Conservation (phyloP, 2,113 vertebrate species). For the Toxotes chatareus region DNA sequence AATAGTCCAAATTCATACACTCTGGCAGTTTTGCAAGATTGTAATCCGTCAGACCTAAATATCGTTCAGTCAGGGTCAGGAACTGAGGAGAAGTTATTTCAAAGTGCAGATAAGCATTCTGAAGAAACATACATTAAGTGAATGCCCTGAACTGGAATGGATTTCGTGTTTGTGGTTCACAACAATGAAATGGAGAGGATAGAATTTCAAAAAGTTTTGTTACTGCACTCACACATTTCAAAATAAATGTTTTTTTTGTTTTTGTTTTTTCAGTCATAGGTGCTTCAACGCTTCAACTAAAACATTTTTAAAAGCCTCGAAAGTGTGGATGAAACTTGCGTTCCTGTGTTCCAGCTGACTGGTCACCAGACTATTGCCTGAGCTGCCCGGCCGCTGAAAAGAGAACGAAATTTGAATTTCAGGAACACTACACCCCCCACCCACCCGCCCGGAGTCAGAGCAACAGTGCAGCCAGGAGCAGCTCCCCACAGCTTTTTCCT, state of each 20-base stretch:
- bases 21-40: background rate
- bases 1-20: background rate
- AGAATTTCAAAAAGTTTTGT: background rate
- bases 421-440: conserved; percentile 13
- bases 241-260: background rate
- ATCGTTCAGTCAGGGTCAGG: background rate
- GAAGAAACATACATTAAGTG: background rate
- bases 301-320: conserved; percentile 20
- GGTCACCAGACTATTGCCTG: conserved; percentile 41
- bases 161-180: background rate
- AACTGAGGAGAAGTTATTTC: conserved; percentile 6
- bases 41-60: background rate
- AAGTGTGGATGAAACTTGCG: conserved; percentile 31
- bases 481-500: conserved; percentile 26
- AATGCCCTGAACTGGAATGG: background rate
- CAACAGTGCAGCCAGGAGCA: conserved; percentile 7
- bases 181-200: conserved; percentile 2
- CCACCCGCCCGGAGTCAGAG: conserved; percentile 10
- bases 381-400: conserved; percentile 32
- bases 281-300: conserved; percentile 20
- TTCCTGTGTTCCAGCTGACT: conserved; percentile 46
- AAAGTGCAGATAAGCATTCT: conserved; percentile 8
- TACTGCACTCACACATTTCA: background rate
- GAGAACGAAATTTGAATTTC: conserved; percentile 53
- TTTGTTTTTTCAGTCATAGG: background rate